A percentile compares a stretch with the other conserved stretches of the same genome.
phyloP scores from a whole-genome alignment of 2,113 vertebrate species.

The Chlorocebus sabaeus region DNA sequence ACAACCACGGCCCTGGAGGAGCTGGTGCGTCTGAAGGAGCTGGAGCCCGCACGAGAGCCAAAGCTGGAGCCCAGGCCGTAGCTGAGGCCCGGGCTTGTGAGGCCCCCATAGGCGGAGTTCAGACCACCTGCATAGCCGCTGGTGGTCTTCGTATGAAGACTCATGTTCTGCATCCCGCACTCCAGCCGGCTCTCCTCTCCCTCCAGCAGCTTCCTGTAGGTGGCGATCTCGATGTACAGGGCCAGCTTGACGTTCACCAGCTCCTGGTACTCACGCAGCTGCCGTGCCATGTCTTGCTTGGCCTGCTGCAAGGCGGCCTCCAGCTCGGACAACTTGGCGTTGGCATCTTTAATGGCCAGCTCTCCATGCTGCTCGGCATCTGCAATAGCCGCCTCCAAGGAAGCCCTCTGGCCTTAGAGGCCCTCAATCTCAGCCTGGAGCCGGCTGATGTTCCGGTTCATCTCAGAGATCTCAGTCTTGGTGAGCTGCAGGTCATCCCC shows the following conservation, averaged over 20 bases:
- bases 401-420: conserved; percentile 88
- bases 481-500: conserved; percentile 91
- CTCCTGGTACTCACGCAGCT: conserved; percentile 82
- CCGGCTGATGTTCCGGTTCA: conserved; percentile 90
- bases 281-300: conserved; percentile 82
- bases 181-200: conserved; percentile 82
- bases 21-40: conserved; percentile 5
- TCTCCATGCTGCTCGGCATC: conserved; percentile 82
- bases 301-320: conserved; percentile 72
- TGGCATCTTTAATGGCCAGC: conserved; percentile 76
- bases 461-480: conserved; percentile 91
- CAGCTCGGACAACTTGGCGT: conserved; percentile 63
- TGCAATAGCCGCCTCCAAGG: conserved; percentile 74
- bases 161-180: conserved; percentile 80
- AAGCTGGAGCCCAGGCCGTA: neutral
- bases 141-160: conserved; percentile 79
- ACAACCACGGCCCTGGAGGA: conserved; percentile 88
- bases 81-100: conserved; percentile 3
- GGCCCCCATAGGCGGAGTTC: neutral
- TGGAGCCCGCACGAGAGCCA: neutral
- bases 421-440: conserved; percentile 91
- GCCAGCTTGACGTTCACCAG: conserved; percentile 83
- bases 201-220: conserved; percentile 84
- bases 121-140: conserved; percentile 73
- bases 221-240: conserved; percentile 83